Conservation (phyloP, 2,888 invertebrate genomes). For the Cataglyphis livida region DNA sequence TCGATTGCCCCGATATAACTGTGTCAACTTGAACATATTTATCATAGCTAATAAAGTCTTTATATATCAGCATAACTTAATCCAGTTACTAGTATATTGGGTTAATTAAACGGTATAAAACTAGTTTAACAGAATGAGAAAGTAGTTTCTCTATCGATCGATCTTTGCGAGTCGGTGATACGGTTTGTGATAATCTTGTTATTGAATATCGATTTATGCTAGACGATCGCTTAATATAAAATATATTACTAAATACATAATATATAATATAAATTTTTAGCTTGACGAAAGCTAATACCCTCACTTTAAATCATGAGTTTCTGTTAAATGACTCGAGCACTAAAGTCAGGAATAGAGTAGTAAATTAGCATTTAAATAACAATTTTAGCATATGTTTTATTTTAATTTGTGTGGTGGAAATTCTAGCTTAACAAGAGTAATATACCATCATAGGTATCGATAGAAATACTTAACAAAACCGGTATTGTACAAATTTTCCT, state of each 20-base stretch:
- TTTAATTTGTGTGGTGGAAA: too few species aligned
- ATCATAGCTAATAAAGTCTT: slow-evolving; percentile 45
- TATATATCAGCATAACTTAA: slow-evolving; percentile 52
- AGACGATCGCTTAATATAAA: background rate
- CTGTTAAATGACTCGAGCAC: too few species aligned
- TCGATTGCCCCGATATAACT: slow-evolving; percentile 28
- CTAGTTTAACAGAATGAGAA: slow-evolving; percentile 61
- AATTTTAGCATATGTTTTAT: too few species aligned
- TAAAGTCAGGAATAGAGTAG: too few species aligned
- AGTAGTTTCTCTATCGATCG: slow-evolving; percentile 56
- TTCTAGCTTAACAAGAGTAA: too few species aligned
- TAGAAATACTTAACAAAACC: background rate
- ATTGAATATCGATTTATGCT: background rate
- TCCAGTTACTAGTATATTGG: slow-evolving; percentile 39
- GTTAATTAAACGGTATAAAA: slow-evolving; percentile 66
- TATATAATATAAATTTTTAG: background rate
- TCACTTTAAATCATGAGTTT: too few species aligned
- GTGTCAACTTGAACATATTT: slow-evolving; percentile 53
- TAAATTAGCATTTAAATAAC: too few species aligned
- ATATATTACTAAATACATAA: background rate
- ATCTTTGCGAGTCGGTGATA: slow-evolving; percentile 26
- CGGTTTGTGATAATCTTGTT: slow-evolving; percentile 43
- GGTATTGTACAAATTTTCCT: background rate
- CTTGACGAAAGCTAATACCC: too few species aligned
- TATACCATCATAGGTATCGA: too few species aligned